phyloP scores from a whole-genome alignment of 2,797 vertebrate species.

The Chloroceryle inda region DNA sequence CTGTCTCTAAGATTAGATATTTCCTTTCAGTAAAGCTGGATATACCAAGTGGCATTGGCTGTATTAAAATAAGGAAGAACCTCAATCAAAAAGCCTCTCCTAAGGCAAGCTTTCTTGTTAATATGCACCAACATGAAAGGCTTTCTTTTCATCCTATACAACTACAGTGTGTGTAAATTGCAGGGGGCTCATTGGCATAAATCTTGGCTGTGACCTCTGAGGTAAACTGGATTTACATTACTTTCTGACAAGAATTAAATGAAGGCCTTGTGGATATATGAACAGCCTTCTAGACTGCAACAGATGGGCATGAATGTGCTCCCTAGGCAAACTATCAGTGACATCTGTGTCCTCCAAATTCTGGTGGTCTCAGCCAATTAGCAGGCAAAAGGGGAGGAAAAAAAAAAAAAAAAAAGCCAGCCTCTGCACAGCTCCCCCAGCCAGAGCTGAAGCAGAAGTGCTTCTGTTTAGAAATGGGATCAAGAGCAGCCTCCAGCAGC shows the following conservation, averaged over 20 bases:
- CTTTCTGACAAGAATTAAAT: slow-evolving; percentile 91
- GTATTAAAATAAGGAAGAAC: slow-evolving; percentile 83
- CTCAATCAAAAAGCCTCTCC: slow-evolving; percentile 81
- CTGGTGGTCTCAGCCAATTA: slow-evolving; percentile 89
- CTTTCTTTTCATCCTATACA: slow-evolving; percentile 86
- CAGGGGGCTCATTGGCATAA: slow-evolving; percentile 87
- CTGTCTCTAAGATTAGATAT: slow-evolving; percentile 71
- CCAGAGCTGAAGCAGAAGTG: slow-evolving; percentile 74
- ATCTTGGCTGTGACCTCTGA: slow-evolving; percentile 87
- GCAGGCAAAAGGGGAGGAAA: slow-evolving; percentile 65
- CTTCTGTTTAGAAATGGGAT: slow-evolving; percentile 82
- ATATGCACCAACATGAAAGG: slow-evolving; percentile 87
- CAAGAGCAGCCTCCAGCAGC: slow-evolving; percentile 75
- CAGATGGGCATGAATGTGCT: slow-evolving; percentile 90
- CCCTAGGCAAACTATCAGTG: slow-evolving; percentile 87
- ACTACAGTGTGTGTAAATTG: slow-evolving; percentile 85
- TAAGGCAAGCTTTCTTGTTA: slow-evolving; percentile 86
- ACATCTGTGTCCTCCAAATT: slow-evolving; percentile 90
- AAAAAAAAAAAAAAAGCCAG: not conserved
- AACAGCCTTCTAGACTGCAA: slow-evolving; percentile 87
- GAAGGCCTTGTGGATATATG: slow-evolving; percentile 87
- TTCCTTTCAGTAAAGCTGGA: slow-evolving; percentile 71
- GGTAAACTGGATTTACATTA: slow-evolving; percentile 90
- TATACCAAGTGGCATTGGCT: slow-evolving; percentile 76
- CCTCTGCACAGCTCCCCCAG: slow-evolving; percentile 66